Conservation (phyloP, 2,113 vertebrate genomes). For the Diadophis punctatus region DNA sequence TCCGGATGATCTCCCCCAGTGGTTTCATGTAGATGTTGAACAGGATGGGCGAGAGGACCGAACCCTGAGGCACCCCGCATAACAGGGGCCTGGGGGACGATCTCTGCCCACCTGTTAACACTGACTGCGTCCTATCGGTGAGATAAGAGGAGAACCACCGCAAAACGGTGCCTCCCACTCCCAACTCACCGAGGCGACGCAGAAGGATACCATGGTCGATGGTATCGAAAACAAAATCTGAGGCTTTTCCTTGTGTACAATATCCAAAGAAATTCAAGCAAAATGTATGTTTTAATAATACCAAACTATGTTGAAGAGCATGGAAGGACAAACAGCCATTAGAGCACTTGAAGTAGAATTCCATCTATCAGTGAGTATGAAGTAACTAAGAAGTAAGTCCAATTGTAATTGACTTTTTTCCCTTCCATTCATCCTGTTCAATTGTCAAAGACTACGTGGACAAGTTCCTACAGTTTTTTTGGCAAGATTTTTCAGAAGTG, state of each 20-base stretch:
- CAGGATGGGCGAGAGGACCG: no score
- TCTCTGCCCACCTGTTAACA: no score
- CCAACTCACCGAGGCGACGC: no score
- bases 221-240: not conserved
- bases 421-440: not conserved
- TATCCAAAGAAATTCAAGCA: not conserved
- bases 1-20: no score
- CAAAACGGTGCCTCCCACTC: no score
- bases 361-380: not conserved
- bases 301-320: not conserved
- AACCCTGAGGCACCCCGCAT: no score
- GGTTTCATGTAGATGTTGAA: no score
- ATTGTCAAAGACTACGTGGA: not conserved
- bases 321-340: not conserved
- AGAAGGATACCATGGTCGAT: no score
- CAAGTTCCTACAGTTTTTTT: not conserved
- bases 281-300: not conserved
- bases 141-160: no score
- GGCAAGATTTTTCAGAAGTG: not conserved
- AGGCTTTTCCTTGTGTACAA: not conserved
- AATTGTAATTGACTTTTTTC: not conserved
- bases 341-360: not conserved
- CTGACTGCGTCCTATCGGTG: no score
- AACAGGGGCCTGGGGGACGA: no score
- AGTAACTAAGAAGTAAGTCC: not conserved